Conservation (phyloP, 1,140 invertebrate species). For the Aphidius ervi region DNA sequence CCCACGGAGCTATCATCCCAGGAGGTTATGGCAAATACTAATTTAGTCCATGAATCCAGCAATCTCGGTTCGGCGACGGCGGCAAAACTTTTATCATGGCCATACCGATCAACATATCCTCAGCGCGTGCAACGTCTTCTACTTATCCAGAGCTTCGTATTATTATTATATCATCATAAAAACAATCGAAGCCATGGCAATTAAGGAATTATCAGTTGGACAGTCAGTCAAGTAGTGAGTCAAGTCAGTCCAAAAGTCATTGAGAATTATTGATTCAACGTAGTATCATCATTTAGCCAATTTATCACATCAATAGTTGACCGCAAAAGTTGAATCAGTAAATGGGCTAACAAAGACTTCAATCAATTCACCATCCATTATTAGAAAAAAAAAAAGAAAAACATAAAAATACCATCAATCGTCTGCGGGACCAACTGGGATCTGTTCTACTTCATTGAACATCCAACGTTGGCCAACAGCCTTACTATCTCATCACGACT, state of each 20-base stretch:
- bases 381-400: constrained; percentile 27
- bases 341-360: constrained; percentile 3
- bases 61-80: constrained; percentile 55
- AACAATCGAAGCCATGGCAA: constrained; percentile 40
- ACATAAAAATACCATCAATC: constrained; percentile 39
- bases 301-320: constrained; percentile 20
- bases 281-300: neutral
- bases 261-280: constrained; percentile 6
- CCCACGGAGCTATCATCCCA: constrained; percentile 54
- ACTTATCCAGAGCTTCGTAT: constrained; percentile 37
- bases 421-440: constrained; percentile 35
- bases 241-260: constrained; percentile 17
- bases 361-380: neutral
- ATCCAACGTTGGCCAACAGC: constrained; percentile 10
- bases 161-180: constrained; percentile 12
- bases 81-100: constrained; percentile 48
- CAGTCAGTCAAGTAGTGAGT: constrained; percentile 27
- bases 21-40: constrained; percentile 43
- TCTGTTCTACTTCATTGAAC: constrained; percentile 37
- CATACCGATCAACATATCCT: constrained; percentile 48
- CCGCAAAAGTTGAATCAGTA: constrained; percentile 17
- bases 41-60: constrained; percentile 49
- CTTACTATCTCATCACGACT: neutral
- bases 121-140: constrained; percentile 48
- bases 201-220: constrained; percentile 29